Evolutionary conservation across 2,113 vertebrate species (phyloP).

Genomic region (Shinisaurus crocodilurus): DNA sequence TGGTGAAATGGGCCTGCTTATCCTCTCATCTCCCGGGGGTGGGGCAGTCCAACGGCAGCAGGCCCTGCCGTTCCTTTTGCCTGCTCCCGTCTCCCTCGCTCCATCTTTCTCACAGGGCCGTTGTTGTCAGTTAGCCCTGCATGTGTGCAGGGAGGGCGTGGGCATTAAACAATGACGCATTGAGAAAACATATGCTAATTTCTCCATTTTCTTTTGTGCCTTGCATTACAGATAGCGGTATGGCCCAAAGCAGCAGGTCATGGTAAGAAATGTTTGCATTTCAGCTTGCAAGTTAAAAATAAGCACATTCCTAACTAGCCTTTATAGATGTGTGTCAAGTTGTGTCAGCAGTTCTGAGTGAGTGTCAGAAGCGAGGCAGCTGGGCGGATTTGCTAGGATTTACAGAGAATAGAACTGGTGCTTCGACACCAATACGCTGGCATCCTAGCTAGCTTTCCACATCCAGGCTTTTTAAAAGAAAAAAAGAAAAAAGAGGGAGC

Average conservation of each 20-base stretch:
- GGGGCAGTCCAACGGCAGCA: no score
- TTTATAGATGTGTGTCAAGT: rapidly evolving
- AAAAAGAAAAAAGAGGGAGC: not conserved
- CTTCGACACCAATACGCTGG: not conserved
- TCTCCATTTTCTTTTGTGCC: not conserved
- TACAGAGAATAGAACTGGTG: not conserved
- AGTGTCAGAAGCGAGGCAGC: not conserved
- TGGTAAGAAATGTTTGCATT: slow-evolving; percentile 56
- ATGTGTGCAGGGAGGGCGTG: no score
- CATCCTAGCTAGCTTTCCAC: not conserved
- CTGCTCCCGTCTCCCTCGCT: no score
- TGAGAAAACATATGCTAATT: not conserved
- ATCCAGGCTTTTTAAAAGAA: not conserved
- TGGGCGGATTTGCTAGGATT: not conserved
- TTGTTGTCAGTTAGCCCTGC: no score
- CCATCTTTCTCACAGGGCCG: no score
- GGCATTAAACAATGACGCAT: not conserved
- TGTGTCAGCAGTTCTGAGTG: not conserved
- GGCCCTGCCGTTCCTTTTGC: no score
- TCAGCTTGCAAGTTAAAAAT: not conserved
- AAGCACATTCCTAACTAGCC: not conserved
- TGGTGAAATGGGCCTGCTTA: no score
- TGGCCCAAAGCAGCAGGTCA: slow-evolving; percentile 37
- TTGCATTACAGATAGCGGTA: slow-evolving; percentile 48
- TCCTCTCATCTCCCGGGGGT: no score